Conservation (phyloP, 64 coral and sea anemone species). For the Porites australiensis region DNA sequence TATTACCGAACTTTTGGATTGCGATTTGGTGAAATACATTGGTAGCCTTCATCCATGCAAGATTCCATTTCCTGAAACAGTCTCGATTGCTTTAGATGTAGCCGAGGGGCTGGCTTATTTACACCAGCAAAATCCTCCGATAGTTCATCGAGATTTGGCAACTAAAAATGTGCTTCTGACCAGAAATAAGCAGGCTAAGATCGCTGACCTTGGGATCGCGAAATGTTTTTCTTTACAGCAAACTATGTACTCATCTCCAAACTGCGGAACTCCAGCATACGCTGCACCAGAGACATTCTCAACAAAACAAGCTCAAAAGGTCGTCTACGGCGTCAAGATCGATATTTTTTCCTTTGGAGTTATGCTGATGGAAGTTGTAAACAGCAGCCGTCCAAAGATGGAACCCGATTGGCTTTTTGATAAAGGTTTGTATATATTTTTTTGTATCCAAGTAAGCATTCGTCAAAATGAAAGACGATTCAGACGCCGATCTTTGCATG, state of each 20-base stretch:
- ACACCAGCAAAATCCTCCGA: constrained; percentile 20
- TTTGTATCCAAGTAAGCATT: neutral
- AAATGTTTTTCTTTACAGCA: constrained; percentile 18
- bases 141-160: constrained; percentile 80
- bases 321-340: constrained; percentile 59
- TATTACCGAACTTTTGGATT: constrained; percentile 69
- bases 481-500: no score
- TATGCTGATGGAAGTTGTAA: constrained; percentile 52
- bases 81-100: constrained; percentile 63
- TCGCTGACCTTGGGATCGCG: constrained; percentile 71
- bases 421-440: neutral
- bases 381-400: constrained; percentile 35
- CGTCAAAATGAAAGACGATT: no score
- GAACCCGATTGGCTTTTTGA: neutral
- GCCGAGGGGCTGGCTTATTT: constrained; percentile 67
- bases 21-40: constrained; percentile 49
- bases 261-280: constrained; percentile 40
- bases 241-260: constrained; percentile 16
- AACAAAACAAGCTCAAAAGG: neutral
- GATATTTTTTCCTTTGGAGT: constrained; percentile 83
- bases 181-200: constrained; percentile 52
- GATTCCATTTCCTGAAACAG: constrained; percentile 44
- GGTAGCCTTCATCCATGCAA: constrained; percentile 1
- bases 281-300: constrained; percentile 71
- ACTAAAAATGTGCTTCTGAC: constrained; percentile 75